These are phyloP conservation scores for Cromileptes altivelis DNA, from an alignment of 2,113 vertebrate genomes.

Conservation along the genomic window DNA sequence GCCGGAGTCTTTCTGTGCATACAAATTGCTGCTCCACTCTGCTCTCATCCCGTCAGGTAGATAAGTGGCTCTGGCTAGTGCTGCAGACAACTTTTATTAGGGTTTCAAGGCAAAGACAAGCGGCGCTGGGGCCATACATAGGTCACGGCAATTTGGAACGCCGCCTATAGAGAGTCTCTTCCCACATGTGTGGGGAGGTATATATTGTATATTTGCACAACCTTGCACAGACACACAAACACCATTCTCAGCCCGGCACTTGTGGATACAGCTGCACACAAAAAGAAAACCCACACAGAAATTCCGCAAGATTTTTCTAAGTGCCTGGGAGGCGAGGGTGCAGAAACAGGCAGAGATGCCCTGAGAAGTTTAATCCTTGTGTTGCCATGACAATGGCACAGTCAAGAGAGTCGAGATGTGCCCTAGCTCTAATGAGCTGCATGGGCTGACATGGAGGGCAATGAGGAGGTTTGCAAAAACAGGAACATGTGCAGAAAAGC, in stretches of 20 bases:
- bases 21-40: conserved; percentile 61
- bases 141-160: conserved; percentile 49
- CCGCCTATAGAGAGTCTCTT: conserved; percentile 23
- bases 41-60: conserved; percentile 56
- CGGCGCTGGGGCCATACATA: conserved; percentile 29
- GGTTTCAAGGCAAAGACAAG: conserved; percentile 49
- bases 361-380: conserved; percentile 43
- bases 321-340: conserved; percentile 28
- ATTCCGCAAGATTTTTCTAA: conserved; percentile 35
- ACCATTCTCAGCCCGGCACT: neutral
- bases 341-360: conserved; percentile 37
- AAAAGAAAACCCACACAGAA: neutral
- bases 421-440: conserved; percentile 67
- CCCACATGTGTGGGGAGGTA: neutral
- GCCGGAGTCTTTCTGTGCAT: conserved; percentile 64
- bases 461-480: conserved; percentile 28
- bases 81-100: conserved; percentile 56
- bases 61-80: conserved; percentile 56
- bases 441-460: conserved; percentile 48
- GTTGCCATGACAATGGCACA: conserved; percentile 73
- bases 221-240: neutral
- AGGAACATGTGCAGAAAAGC: conserved; percentile 11
- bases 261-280: neutral
- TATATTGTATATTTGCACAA: neutral
- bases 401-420: conserved; percentile 59